Percentiles rank a stretch among this genome's conserved stretches.
Evolutionary conservation across 1,140 invertebrate species (phyloP).

Genomic region (Nomia melanderi): DNA sequence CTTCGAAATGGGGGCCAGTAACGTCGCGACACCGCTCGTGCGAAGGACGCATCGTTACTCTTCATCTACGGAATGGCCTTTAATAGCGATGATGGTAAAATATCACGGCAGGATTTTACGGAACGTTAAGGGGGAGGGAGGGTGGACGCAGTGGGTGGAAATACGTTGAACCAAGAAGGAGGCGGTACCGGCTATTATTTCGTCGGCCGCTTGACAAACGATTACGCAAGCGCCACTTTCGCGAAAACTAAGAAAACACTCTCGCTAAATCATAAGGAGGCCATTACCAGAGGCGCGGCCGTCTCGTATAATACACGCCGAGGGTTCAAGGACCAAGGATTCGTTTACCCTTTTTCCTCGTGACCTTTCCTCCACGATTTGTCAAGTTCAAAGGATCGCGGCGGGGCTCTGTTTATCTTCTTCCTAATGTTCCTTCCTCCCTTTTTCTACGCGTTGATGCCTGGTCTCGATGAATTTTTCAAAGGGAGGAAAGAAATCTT

Average conservation of each 20-base stretch:
- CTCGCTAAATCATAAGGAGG: slow-evolving; percentile 72
- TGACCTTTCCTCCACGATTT: slow-evolving; percentile 45
- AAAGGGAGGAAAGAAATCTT: slow-evolving; percentile 20
- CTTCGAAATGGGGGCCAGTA: slow-evolving; percentile 31
- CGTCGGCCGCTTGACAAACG: slow-evolving; percentile 68
- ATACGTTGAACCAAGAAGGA: slow-evolving; percentile 4
- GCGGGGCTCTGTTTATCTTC: slow-evolving; percentile 57
- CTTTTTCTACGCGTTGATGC: slow-evolving; percentile 18
- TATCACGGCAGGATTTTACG: slow-evolving; percentile 63
- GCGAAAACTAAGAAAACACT: slow-evolving; percentile 69
- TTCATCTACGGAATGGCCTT: slow-evolving; percentile 71
- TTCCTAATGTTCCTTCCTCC: slow-evolving; percentile 40
- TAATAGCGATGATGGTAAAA: slow-evolving; percentile 74
- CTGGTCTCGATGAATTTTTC: slow-evolving; percentile 58
- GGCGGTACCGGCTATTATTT: slow-evolving; percentile 65
- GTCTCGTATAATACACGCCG: slow-evolving; percentile 43
- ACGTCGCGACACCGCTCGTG: slow-evolving; percentile 47
- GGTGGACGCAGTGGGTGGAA: neutral
- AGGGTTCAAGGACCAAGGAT: slow-evolving; percentile 40
- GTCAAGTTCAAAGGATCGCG: slow-evolving; percentile 53
- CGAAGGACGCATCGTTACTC: slow-evolving; percentile 71
- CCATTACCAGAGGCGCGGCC: slow-evolving; percentile 61
- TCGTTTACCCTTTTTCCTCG: slow-evolving; percentile 46
- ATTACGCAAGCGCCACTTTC: slow-evolving; percentile 63
- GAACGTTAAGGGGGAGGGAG: neutral